These are phyloP conservation scores for Paguma larvata DNA, from an alignment of 2,797 vertebrate genomes.

Conservation along the genomic window DNA sequence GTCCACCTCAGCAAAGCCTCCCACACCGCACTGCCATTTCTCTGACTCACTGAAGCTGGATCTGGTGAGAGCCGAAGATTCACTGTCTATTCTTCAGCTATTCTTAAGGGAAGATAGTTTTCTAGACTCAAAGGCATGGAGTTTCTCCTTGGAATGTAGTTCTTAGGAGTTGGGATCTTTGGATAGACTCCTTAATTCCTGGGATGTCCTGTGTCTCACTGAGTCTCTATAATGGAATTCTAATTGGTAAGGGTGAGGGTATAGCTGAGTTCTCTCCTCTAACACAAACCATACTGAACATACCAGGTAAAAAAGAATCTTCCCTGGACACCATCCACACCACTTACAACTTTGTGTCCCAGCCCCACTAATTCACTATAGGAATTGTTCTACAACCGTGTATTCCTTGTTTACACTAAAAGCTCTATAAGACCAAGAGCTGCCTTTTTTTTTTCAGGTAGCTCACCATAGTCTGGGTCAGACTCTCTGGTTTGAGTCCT, in stretches of 20 bases:
- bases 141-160: neutral
- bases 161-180: neutral
- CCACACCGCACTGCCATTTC: neutral
- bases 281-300: neutral
- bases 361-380: neutral
- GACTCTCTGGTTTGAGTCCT: neutral
- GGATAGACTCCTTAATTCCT: neutral
- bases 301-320: neutral
- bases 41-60: slow-evolving; percentile 5
- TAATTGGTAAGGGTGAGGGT: neutral
- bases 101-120: slow-evolving; percentile 28
- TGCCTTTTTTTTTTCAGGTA: neutral
- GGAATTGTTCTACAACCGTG: neutral
- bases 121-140: slow-evolving; percentile 20
- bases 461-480: neutral
- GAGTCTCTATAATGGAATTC: neutral
- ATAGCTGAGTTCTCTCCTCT: neutral
- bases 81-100: neutral
- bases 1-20: neutral
- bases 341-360: neutral
- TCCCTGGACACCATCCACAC: neutral
- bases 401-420: neutral
- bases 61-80: neutral
- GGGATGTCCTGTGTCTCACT: neutral
- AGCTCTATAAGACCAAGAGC: neutral